Percentiles rank a stretch among this genome's conserved stretches.
These are phyloP conservation scores for Montipora capitata DNA, from an alignment of 92 coral and sea anemone genomes.

Conservation along the genomic window DNA sequence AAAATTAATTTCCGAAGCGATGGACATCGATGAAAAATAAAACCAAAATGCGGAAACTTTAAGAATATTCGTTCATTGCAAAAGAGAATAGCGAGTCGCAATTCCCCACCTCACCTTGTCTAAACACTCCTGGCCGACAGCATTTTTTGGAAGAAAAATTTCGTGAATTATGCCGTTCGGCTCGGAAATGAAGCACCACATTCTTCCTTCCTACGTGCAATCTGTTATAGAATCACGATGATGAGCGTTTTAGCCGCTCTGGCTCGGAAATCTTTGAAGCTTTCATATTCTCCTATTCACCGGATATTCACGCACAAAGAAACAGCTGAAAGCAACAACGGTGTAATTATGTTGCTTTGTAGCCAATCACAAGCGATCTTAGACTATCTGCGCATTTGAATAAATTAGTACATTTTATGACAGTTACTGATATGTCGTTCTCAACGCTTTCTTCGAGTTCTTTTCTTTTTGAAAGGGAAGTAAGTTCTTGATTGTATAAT, in stretches of 20 bases:
- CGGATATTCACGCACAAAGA: constrained; percentile 59
- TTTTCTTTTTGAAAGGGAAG: constrained; percentile 4
- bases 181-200: constrained; percentile 98
- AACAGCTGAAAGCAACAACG: constrained; percentile 78
- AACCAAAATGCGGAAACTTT: constrained; percentile 40
- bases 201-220: constrained; percentile 16
- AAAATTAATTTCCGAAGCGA: not conserved
- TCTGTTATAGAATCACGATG: constrained; percentile 10
- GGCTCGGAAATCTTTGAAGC: constrained; percentile 16
- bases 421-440: constrained; percentile 21
- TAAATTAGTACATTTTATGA: constrained; percentile 17
- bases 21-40: constrained; percentile 13
- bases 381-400: constrained; percentile 12
- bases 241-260: constrained; percentile 26
- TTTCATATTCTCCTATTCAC: constrained; percentile 46
- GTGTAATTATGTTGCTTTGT: constrained; percentile 45
- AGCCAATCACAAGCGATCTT: constrained; percentile 65
- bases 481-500: not conserved
- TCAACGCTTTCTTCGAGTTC: not conserved
- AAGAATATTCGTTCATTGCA: constrained; percentile 47
- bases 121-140: constrained; percentile 98
- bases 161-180: constrained; percentile 99
- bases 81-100: constrained; percentile 27
- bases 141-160: constrained; percentile 88
- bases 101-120: constrained; percentile 96